Conservation (phyloP, 2,797 vertebrate species). For the Rhodeus uyekii region DNA sequence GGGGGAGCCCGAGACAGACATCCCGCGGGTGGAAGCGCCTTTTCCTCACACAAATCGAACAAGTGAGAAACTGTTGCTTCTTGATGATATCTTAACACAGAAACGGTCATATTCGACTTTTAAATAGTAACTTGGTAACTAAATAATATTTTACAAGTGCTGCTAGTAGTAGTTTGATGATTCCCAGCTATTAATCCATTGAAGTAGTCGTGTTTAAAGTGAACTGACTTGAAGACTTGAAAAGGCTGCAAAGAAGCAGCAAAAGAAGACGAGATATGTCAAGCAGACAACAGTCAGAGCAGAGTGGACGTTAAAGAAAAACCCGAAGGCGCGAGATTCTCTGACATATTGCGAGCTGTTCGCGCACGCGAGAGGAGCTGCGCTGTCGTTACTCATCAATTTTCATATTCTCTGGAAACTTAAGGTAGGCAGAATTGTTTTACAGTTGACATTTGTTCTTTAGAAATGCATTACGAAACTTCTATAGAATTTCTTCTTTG, state of each 20-base stretch:
- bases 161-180: not conserved
- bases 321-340: not conserved
- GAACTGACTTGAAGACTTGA: conserved; percentile 17
- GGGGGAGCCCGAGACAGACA: conserved; percentile 61
- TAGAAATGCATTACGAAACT: not conserved
- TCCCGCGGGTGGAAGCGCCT: conserved; percentile 59
- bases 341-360: conserved; percentile 17
- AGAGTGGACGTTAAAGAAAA: conserved; percentile 21
- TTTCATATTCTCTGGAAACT: not conserved
- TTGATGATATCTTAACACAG: conserved; percentile 41
- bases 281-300: conserved; percentile 4
- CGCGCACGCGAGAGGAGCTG: not conserved
- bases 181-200: not conserved
- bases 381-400: not conserved
- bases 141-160: not conserved
- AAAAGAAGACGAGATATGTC: not conserved
- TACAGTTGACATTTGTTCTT: not conserved
- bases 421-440: conserved; percentile 17
- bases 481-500: not conserved
- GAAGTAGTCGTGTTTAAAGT: not conserved
- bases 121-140: not conserved
- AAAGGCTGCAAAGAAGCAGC: not conserved
- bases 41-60: conserved; percentile 68
- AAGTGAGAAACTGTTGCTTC: conserved; percentile 83
- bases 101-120: not conserved